Conservation (phyloP, 2,888 invertebrate genomes). For the Diplolepis rosae region DNA sequence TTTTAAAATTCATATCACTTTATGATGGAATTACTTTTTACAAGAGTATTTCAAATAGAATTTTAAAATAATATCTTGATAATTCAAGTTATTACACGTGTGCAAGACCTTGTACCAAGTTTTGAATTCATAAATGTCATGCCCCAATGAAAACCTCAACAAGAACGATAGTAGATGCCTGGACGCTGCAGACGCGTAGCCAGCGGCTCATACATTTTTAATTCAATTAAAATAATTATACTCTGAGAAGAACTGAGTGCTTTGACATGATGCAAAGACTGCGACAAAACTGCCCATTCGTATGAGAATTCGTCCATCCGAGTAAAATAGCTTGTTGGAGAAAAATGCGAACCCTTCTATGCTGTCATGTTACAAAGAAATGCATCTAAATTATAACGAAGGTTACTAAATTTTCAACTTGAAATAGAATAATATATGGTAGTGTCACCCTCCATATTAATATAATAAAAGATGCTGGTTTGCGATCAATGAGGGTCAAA, state of each 20-base stretch:
- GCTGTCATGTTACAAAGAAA: constrained; percentile 37
- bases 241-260: constrained; percentile 67
- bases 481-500: too few species aligned
- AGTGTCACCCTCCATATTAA: too few species aligned
- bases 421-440: not conserved
- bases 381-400: constrained; percentile 46
- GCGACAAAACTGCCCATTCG: constrained; percentile 53
- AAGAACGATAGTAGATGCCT: constrained; percentile 33
- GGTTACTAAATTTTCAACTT: constrained; percentile 14
- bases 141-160: constrained; percentile 24
- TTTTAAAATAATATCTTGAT: too few species aligned
- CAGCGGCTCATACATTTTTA: constrained; percentile 66
- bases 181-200: constrained; percentile 45
- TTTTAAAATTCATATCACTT: too few species aligned
- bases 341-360: constrained; percentile 29
- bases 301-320: constrained; percentile 39
- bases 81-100: not conserved
- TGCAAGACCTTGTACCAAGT: not conserved
- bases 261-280: constrained; percentile 67
- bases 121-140: not conserved
- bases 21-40: too few species aligned
- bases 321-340: constrained; percentile 34
- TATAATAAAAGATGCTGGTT: too few species aligned
- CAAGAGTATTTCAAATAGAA: too few species aligned
- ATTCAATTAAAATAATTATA: constrained; percentile 71